phyloP scores from a whole-genome alignment of 2,888 invertebrate genomes.

The Sceliomorpha sp. region DNA sequence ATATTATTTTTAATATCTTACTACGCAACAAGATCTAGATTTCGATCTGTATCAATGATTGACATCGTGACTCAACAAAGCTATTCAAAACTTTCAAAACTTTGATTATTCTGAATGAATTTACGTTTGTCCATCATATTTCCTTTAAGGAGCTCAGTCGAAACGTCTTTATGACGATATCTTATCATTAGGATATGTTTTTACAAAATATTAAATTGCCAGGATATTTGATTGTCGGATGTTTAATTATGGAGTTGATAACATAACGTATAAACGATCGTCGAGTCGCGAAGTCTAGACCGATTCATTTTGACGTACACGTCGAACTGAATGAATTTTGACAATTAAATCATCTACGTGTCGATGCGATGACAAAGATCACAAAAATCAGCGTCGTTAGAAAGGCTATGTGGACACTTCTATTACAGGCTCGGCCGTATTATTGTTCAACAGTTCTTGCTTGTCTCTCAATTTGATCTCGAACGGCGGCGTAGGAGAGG shows the following conservation, averaged over 20 bases:
- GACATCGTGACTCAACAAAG: background rate
- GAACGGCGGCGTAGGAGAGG: constrained; percentile 68
- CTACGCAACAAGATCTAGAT: background rate
- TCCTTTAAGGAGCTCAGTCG: too few relatives aligned
- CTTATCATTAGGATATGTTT: too few relatives aligned
- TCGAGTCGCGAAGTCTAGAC: background rate
- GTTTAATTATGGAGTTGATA: too few relatives aligned
- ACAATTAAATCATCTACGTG: background rate
- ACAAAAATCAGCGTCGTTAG: constrained; percentile 22
- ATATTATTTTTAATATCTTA: background rate
- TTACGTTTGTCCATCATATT: too few relatives aligned
- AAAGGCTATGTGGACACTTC: constrained; percentile 83
- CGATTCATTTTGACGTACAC: background rate
- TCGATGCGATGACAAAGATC: constrained; percentile 7
- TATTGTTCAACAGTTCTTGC: constrained; percentile 83
- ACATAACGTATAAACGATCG: background rate
- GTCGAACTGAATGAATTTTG: background rate
- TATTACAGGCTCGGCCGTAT: constrained; percentile 82
- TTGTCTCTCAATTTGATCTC: constrained; percentile 78
- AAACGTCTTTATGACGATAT: too few relatives aligned
- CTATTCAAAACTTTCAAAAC: background rate
- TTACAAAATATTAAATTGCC: background rate
- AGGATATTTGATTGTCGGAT: too few relatives aligned
- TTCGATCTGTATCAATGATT: background rate
- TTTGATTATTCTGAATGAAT: background rate